Evolutionary conservation across 2,888 invertebrate genomes (phyloP), one percentile per base, ranked within the genome.

Genomic region (Drosophila multiciliata): DNA sequence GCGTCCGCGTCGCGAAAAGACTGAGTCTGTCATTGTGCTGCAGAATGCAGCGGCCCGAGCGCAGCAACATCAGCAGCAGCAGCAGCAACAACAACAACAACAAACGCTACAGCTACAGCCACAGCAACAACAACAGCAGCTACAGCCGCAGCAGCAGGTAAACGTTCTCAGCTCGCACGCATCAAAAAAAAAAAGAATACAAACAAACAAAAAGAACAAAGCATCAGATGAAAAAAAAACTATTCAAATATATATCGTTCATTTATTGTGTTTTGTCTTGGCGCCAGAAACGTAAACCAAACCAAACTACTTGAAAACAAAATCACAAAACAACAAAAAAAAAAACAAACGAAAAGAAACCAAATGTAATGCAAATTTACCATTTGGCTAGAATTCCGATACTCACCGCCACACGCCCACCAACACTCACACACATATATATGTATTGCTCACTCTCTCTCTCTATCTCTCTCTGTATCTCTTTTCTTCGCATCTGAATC

Each of bases 11-110:
- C 95, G 97, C 89, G 97, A 97, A 95, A 97, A 97, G 94, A 97
- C 97, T 91, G 97, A 97, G 94, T 97, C 97, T 73, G 97, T 97
- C 93, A 97, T 97, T 92, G 96, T 97, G 87, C 95, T 96, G 91
- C 95, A 96, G 89, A 95, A 94, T 92, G 94, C 94, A 57, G 94
- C 94, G 71, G 93, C 93, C 69, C 92, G 94, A 76, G 94, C 94
- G 73, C 89, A 90, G 80, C 92, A 94, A 63, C 89, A 92, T 71
- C 90, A 90, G 64, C 91, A 88, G 54, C 86, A 87, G 80, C 91
- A 88, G 54, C 86, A 87, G 80, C 94, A 93, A 15, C 90, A 89
- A 77, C 92, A 90, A 66, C 91, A 88, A 54, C 94, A 94, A 66
- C 89, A 84, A 29, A 29, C 29, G 73, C 92, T 91, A 73, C 93